A percentile compares a stretch with the other conserved stretches of the same genome.
phyloP scores from a whole-genome alignment of 2,797 vertebrate species.

The Hozukius guyotensis region DNA sequence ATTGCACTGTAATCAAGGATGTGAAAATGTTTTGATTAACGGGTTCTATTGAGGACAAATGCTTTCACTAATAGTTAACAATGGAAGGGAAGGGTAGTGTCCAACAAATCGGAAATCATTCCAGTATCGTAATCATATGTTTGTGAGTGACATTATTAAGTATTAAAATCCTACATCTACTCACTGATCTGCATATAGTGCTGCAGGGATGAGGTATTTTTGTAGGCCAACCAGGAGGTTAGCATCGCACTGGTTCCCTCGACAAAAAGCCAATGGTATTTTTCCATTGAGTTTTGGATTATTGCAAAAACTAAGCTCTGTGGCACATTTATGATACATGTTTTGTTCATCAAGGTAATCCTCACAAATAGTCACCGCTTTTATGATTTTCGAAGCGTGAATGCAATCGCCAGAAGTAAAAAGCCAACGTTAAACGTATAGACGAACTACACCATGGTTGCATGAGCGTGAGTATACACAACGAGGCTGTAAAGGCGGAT shows the following conservation, averaged over 20 bases:
- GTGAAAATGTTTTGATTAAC: conserved; percentile 9
- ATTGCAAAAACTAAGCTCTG: not conserved
- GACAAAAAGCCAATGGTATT: not conserved
- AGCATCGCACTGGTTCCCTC: rapidly evolving
- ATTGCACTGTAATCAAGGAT: conserved; percentile 12
- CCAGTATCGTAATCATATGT: not conserved
- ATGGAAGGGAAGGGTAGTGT: not conserved
- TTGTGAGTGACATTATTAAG: not conserved
- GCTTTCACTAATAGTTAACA: not conserved
- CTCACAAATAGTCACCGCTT: not conserved
- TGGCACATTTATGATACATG: not conserved
- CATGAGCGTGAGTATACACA: not conserved
- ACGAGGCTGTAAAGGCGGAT: not conserved
- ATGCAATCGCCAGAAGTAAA: not conserved
- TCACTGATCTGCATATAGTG: not conserved
- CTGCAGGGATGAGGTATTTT: not conserved
- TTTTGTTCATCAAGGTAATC: not conserved
- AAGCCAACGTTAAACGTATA: too few species aligned
- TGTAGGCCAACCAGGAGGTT: not conserved
- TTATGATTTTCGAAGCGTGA: too few species aligned
- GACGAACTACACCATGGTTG: not conserved
- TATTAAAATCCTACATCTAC: not conserved
- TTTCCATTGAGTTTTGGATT: not conserved
- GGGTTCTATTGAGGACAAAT: not conserved
- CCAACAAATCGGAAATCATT: not conserved